A percentile compares a stretch with the other conserved stretches of the same genome.
Evolutionary conservation across 2,113 vertebrate species (phyloP).

Genomic region (Nematolebias whitei): DNA sequence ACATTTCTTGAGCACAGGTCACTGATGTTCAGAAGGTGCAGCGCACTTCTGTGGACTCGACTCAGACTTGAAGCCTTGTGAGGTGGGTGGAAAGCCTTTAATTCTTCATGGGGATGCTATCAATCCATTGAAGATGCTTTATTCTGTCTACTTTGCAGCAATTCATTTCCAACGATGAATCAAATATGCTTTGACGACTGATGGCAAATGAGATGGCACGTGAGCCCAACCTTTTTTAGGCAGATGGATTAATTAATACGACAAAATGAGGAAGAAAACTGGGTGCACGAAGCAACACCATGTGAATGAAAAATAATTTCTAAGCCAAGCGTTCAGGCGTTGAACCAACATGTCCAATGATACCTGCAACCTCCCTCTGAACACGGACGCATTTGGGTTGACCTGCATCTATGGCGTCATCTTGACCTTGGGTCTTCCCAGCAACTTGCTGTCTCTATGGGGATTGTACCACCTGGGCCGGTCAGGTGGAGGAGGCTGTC

Average conservation of each 20-base stretch:
- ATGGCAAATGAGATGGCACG: too few relatives aligned
- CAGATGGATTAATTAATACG: conserved; percentile 25
- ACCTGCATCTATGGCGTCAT: conserved; percentile 80
- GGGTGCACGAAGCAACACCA: neutral
- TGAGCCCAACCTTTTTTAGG: neutral
- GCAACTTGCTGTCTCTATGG: conserved; percentile 81
- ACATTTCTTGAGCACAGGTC: conserved; percentile 56
- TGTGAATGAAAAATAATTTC: conserved; percentile 26
- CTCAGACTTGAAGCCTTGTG: neutral
- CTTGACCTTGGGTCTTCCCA: conserved; percentile 76
- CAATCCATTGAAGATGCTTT: neutral
- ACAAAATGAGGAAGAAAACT: conserved; percentile 17
- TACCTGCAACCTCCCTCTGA: conserved; percentile 75
- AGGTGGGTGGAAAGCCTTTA: conserved; percentile 38
- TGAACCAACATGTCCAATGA: conserved; percentile 68
- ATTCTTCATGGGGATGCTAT: neutral
- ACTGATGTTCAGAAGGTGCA: conserved; percentile 14
- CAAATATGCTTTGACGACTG: conserved; percentile 13
- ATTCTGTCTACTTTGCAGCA: conserved; percentile 26
- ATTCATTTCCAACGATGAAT: conserved; percentile 34
- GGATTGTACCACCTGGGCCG: conserved; percentile 77
- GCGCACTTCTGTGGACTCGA: conserved; percentile 8
- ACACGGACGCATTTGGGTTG: conserved; percentile 74
- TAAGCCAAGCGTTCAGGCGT: conserved; percentile 6
- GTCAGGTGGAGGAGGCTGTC: conserved; percentile 67